Evolutionary conservation across 2,113 vertebrate genomes (phyloP), one percentile per base, ranked within the genome.

Genomic region (Lutjanus erythropterus): DNA sequence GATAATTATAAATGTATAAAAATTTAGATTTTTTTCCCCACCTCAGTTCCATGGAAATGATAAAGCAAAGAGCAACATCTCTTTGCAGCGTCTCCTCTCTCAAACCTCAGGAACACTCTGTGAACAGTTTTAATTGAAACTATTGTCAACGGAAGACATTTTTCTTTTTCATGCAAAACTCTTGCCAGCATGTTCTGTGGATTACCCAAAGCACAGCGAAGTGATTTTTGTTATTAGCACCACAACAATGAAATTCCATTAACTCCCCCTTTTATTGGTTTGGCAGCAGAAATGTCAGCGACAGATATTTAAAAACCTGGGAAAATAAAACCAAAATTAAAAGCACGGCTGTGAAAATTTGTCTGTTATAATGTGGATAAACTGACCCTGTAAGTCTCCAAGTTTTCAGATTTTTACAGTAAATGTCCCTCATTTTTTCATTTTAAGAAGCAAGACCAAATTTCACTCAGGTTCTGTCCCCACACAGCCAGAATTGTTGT

Each of bases 161-260:
- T 16, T 53, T 67, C 41, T 69, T 53, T 67, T 53, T 69, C 66
- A 69, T 41, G 39, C 21, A 29, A 53, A 53, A 39, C 14, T 25
- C 33, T 53, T 53, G 49, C n/a, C 66, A 67, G 31, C 31, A 12
- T 39, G 15, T 53, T 53, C 9, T 39, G 9, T 69, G 49, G 9
- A 39, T 69, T 50, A 25, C 19, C 12, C 27, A 6, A 15, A 14
- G 49, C 5, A n/a, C n/a, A 16, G 35, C 35, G 23, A 37, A 39
- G 21, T 16, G 14, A 5, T 42, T 12, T 59, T 19, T 44, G 16
- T 44, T 23, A 10, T 3, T n/a, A n/a, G n/a, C 9, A 46, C 8
- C 39, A 44, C 60, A 44, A 19, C 41, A 64, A 31, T 64, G 12
- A 12, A n/a, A 29, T 21, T 27, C 23, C 25, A 19, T 29, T 19